Evolutionary conservation across 2,888 invertebrate genomes (phyloP).

Genomic region (Scaptodrosophila latifasciaeformis): DNA sequence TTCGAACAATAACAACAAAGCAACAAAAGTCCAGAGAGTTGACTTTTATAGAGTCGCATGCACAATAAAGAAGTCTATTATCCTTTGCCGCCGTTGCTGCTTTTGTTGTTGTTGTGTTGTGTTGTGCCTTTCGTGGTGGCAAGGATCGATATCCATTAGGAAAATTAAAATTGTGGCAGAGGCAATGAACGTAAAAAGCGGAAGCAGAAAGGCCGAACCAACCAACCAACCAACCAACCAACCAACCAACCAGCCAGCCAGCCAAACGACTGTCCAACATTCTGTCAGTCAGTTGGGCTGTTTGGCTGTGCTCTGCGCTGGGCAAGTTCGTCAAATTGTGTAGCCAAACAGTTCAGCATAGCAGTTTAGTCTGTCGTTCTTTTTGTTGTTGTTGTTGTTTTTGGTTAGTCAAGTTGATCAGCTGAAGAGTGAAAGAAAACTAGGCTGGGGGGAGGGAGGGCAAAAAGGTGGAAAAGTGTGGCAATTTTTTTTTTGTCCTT

Average conservation of each 20-base stretch:
- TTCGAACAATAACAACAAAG: constrained; percentile 25
- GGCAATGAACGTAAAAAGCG: constrained; percentile 73
- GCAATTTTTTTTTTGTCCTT: too few relatives aligned
- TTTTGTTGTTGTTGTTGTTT: constrained; percentile 21
- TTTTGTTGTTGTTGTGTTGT: constrained; percentile 15
- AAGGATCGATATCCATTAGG: constrained; percentile 76
- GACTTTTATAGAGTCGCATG: constrained; percentile 74
- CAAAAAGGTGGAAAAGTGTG: too few relatives aligned
- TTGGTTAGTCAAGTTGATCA: too few relatives aligned
- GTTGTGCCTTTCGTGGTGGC: constrained; percentile 19
- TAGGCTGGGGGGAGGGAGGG: too few relatives aligned
- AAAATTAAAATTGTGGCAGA: constrained; percentile 76
- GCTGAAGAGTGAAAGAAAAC: too few relatives aligned
- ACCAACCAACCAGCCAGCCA: too few relatives aligned
- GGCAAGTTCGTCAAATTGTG: too few relatives aligned
- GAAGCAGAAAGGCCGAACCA: too few relatives aligned
- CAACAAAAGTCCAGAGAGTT: constrained; percentile 68
- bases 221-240: too few relatives aligned
- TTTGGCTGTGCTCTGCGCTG: too few relatives aligned
- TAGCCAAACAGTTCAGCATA: too few relatives aligned
- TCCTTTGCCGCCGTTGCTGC: constrained; percentile 50
- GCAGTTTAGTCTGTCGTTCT: constrained; percentile 40
- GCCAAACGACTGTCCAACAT: constrained; percentile 25
- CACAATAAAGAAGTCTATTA: constrained; percentile 74
- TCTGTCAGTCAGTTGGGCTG: constrained; percentile 30